phyloP scores from a whole-genome alignment of 1,140 invertebrate genomes.

The Druon quercuslanigerum region DNA sequence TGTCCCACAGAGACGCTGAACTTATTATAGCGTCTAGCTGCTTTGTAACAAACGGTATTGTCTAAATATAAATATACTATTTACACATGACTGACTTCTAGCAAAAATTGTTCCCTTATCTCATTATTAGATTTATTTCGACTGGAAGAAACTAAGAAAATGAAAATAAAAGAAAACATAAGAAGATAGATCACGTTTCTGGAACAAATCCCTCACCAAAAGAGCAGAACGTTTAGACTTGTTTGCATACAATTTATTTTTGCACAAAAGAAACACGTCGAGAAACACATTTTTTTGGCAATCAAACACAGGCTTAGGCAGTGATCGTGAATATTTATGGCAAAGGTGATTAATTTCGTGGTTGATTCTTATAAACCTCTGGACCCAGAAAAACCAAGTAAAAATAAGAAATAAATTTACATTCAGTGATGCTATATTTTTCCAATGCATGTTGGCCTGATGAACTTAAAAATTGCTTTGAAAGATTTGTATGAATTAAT shows the following conservation, averaged over 20 bases:
- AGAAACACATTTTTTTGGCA: constrained; percentile 19
- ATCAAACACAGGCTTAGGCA: constrained; percentile 21
- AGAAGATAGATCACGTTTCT: constrained; percentile 24
- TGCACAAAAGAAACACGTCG: constrained; percentile 17
- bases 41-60: neutral
- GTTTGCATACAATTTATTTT: constrained; percentile 30
- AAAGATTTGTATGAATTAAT: no score
- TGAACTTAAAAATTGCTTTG: no score
- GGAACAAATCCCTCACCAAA: constrained; percentile 7
- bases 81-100: neutral
- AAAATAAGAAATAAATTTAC: no score
- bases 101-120: constrained; percentile 1
- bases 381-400: no score
- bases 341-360: neutral
- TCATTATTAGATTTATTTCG: constrained; percentile 25
- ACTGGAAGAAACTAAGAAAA: neutral
- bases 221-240: constrained; percentile 22
- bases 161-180: constrained; percentile 6
- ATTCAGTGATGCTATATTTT: constrained; percentile 4
- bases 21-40: neutral
- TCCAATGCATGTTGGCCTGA: neutral
- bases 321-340: constrained; percentile 13
- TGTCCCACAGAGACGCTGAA: constrained; percentile 16
- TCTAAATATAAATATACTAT: no score
- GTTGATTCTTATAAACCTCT: neutral